Percentiles rank a stretch among this genome's conserved stretches.
Conservation (phyloP, 2,888 invertebrate species). For the Pseudococcus viburni region DNA sequence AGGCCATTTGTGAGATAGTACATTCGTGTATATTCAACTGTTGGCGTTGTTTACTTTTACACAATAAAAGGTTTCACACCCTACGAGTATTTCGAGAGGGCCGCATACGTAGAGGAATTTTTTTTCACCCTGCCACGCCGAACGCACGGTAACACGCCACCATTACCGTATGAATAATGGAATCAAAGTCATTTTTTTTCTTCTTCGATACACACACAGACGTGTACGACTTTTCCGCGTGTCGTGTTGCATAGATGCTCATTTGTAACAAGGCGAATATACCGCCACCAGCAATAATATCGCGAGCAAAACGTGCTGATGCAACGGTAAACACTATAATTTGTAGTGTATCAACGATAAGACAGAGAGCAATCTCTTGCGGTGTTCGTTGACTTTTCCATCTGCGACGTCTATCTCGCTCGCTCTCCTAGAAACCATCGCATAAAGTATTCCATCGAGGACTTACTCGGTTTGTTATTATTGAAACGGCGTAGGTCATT, state of each 20-base stretch:
- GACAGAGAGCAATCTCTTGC: constrained; percentile 27
- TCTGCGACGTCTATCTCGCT: too few species aligned
- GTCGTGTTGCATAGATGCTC: neutral
- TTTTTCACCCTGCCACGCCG: neutral
- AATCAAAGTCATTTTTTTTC: constrained; percentile 28
- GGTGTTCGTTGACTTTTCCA: constrained; percentile 53
- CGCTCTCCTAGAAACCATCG: too few species aligned
- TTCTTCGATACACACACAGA: neutral
- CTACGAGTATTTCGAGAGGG: constrained; percentile 1
- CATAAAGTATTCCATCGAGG: neutral
- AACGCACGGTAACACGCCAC: neutral
- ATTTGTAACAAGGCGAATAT: constrained; percentile 26
- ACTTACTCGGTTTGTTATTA: constrained; percentile 28
- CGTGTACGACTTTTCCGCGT: neutral
- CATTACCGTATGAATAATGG: constrained; percentile 48
- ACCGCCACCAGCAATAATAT: constrained; percentile 60
- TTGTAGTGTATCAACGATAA: constrained; percentile 29
- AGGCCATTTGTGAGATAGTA: constrained; percentile 54
- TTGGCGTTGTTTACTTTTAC: constrained; percentile 58
- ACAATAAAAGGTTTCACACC: constrained; percentile 56
- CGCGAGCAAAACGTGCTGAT: constrained; percentile 48
- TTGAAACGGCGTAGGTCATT: constrained; percentile 38
- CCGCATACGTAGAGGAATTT: constrained; percentile 21
- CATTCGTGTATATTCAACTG: constrained; percentile 57
- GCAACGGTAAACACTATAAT: constrained; percentile 62